Base-by-base conservation (phyloP, 2,888 invertebrate genomes). In the Epinotia nisella region DNA sequence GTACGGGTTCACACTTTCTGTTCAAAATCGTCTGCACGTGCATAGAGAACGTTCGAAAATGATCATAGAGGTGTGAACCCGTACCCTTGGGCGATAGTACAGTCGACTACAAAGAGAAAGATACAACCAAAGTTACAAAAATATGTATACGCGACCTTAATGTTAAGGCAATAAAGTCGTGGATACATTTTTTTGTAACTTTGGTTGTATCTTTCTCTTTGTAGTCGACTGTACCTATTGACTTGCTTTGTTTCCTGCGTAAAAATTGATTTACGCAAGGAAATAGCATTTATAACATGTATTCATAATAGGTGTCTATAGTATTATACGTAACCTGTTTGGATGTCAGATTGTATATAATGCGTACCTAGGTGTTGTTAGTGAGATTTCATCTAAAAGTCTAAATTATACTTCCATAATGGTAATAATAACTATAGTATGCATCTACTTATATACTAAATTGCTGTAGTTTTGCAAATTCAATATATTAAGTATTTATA, bases 401-500 rank as follows among this genome's bases (percentile, higher is more conserved):
- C 56, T 55, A 19, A 61, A 61, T 69, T 39, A 59, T 62, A 61
- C 17, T 64, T 65, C 35, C 64, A 60, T 59, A 64, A 60, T 62
- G 56, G 19, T 61, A 61, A 9, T 15, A 41, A 61, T 7, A 35
- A 61, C 21, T 68, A 61, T 56, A 68, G 59, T 29, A 69, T 49
- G 56, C 17, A 68, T 35, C 61, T 67, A 66, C 35, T 56, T 72
- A 35, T 24, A 17, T 29, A 65, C 11, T 45, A 35, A 64, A 70
- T 35, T 15, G 62, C 51, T 58, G 15, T 72, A 55, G 76, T 78
- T 76, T 77, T 78, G 75, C 77, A 76, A 78, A 78, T 77, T 69
- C 73, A 67, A 74, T 68, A 72, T 74, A 71, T 68, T 78, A 79
- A 79, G 71, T 82, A 81, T 81, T 81, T 82, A 81, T 81, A 80